Conservation (phyloP, 1,140 invertebrate species). For the Paracyclopina nana region DNA sequence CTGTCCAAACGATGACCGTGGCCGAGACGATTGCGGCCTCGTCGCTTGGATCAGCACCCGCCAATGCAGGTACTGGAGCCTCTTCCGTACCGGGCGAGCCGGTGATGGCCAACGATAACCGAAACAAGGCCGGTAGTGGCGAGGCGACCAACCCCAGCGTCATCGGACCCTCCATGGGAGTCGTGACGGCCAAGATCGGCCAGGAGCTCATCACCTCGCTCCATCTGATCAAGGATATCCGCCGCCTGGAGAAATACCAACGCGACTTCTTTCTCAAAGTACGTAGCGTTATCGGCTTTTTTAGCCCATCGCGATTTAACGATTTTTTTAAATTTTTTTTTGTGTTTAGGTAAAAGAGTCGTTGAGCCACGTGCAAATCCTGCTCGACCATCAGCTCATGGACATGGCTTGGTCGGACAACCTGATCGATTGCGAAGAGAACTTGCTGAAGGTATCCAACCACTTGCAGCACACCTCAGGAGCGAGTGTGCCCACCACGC, state of each 20-base stretch:
- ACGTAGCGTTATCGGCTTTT: too few relatives aligned
- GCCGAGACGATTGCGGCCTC: too few relatives aligned
- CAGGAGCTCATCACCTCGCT: background rate
- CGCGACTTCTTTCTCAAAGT: slow-evolving; percentile 9
- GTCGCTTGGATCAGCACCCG: too few relatives aligned
- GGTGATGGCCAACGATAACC: too few relatives aligned
- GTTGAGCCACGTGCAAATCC: background rate
- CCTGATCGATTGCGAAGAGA: slow-evolving; percentile 2
- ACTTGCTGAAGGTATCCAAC: background rate
- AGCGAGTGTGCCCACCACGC: too few relatives aligned
- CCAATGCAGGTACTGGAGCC: too few relatives aligned
- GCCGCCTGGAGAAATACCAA: background rate
- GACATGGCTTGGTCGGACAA: slow-evolving; percentile 6
- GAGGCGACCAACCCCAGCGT: too few relatives aligned
- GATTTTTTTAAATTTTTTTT: background rate
- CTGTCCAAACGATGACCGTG: too few relatives aligned
- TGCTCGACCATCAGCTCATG: slow-evolving; percentile 9
- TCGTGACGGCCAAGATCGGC: background rate
- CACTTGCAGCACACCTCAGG: background rate
- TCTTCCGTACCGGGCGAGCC: too few relatives aligned
- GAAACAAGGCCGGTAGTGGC: too few relatives aligned
- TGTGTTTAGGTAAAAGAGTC: slow-evolving; percentile 1
- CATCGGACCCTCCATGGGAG: background rate
- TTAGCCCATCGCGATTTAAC: too few relatives aligned
- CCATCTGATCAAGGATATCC: slow-evolving; percentile 9